These are phyloP conservation scores for Sardinella longiceps DNA, from an alignment of 2,797 vertebrate species.

Conservation along the genomic window DNA sequence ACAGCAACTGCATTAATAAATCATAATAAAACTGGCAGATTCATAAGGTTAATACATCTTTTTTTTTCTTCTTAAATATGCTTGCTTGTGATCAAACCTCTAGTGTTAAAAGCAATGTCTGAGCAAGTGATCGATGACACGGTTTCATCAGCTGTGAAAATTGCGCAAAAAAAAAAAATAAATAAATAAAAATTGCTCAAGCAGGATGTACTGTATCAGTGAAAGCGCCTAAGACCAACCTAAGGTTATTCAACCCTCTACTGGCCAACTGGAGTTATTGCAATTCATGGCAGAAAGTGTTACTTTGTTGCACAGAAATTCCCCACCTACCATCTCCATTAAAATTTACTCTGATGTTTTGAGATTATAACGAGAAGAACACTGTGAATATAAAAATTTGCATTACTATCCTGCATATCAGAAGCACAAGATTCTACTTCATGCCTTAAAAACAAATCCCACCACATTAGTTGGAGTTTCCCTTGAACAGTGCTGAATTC, in stretches of 20 bases:
- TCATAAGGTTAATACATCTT: background rate
- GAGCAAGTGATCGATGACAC: background rate
- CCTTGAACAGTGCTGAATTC: background rate
- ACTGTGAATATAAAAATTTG: conserved; percentile 20
- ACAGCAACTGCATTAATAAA: background rate
- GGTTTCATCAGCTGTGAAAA: background rate
- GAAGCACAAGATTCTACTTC: background rate
- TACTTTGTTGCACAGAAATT: background rate
- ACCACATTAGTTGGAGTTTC: background rate
- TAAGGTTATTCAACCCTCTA: conserved; percentile 12
- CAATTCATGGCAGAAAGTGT: background rate
- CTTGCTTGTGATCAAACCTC: background rate
- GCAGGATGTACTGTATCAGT: background rate
- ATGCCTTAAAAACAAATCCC: background rate
- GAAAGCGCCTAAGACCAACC: background rate
- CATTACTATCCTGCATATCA: background rate
- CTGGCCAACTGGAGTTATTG: background rate
- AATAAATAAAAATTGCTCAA: background rate
- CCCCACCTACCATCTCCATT: conserved; percentile 17
- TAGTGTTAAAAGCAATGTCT: background rate
- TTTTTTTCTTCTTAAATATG: background rate
- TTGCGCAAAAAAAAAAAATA: background rate
- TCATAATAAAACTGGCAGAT: background rate
- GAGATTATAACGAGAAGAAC: conserved; percentile 17
- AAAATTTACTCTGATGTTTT: conserved; percentile 12